Conservation (phyloP, 2,888 invertebrate genomes). For the Sphecodes monilicornis region DNA sequence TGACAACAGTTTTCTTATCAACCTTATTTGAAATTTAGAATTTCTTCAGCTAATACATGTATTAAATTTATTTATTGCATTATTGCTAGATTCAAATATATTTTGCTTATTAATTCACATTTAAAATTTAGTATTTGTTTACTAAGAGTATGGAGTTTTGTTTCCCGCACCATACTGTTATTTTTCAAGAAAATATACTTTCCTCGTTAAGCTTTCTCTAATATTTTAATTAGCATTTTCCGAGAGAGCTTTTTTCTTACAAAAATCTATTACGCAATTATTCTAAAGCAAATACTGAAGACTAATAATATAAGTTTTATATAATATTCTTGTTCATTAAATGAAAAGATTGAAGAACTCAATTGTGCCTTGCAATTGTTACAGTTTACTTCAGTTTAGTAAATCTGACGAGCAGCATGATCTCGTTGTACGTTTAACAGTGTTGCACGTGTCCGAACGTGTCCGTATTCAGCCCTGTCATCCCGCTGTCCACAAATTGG, state of each 20-base stretch:
- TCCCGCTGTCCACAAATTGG: slow-evolving; percentile 34
- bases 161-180: not conserved
- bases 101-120: too few relatives aligned
- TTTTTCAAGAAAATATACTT: not conserved
- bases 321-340: not conserved
- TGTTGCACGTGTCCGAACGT: not conserved
- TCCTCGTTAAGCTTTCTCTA: not conserved
- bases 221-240: not conserved
- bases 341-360: not conserved
- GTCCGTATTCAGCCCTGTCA: slow-evolving; percentile 20
- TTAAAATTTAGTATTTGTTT: too few relatives aligned
- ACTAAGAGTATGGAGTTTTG: too few relatives aligned
- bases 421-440: slow-evolving; percentile 10
- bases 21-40: not conserved
- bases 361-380: not conserved
- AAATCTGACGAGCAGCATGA: not conserved
- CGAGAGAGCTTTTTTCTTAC: not conserved
- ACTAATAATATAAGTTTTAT: not conserved
- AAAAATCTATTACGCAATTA: not conserved
- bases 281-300: not conserved
- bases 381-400: not conserved
- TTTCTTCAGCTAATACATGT: not conserved
- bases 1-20: not conserved
- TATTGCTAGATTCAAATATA: not conserved
- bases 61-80: not conserved